Evolutionary conservation across 2,113 vertebrate genomes (phyloP), one percentile per base, ranked within the genome.

Genomic region (Varanus salvator): DNA sequence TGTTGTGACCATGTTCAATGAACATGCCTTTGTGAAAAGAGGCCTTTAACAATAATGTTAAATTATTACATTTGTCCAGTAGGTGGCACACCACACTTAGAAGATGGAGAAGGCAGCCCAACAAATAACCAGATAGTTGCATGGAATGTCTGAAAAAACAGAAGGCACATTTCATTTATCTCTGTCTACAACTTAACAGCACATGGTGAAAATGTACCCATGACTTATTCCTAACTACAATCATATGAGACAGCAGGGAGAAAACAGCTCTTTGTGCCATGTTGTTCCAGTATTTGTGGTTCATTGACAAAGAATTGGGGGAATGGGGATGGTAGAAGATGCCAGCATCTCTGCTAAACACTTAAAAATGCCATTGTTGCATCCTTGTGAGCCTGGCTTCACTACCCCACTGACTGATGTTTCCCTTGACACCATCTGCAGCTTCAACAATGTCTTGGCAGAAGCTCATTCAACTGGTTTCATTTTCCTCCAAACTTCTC

Each of bases 41-140:
- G 71, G 34, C 27, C 29, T 80, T 2, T 25, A 6, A 44, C 5
- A 80, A 6, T 80, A 3, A 80, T 80, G 29, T 69, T 5, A 80
- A 87, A 72, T 75, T 21, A 2, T 69, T 44, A 31, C 17, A 1
- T 1, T 12, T 5, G 1, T 68, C 93, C 96, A 91, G 92, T 69
- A 94, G 96, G 91, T 95, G 95, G 94, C 91, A 84, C 76, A 54
- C 92, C 50, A 91, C 80, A 80, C 91, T 87, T 74, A 93, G 90
- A 52, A 69, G 77, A 88, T 29, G 38, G 0, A n/a, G 8, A 15
- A 12, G 6, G 12, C 2, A 14, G 15, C 44, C 72, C 34, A 9
- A 23, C 29, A 6, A 11, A n/a, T 21, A 5, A 31, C 17, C 38
- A 29, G 17, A 25, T 3, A 14, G 57, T 14, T 34, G 48, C 29